Evolutionary conservation across 2,113 vertebrate species (phyloP).

Genomic region (Bufo bufo): DNA sequence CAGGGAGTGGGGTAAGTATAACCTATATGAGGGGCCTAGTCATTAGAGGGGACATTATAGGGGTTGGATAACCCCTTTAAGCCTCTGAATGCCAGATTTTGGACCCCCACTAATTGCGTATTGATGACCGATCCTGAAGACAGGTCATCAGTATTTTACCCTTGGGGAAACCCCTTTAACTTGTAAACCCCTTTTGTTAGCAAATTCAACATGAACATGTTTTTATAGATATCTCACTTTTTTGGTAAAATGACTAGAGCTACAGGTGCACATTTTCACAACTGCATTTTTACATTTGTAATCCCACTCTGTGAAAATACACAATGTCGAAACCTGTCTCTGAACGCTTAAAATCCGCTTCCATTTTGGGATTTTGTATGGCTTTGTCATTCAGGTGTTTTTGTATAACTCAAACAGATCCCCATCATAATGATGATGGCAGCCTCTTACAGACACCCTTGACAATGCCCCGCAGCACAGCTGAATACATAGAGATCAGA

Average conservation of each 20-base stretch:
- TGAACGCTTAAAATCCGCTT: background rate
- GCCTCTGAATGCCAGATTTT: no score
- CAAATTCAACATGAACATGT: no score
- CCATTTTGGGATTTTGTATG: background rate
- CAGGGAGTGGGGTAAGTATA: no score
- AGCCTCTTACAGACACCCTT: background rate
- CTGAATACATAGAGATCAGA: constrained; percentile 21
- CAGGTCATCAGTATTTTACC: no score
- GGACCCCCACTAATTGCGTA: no score
- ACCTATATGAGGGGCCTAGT: no score
- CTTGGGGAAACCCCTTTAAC: no score
- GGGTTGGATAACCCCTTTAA: no score
- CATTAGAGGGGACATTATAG: no score
- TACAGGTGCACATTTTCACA: background rate
- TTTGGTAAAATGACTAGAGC: background rate
- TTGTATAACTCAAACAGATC: constrained; percentile 25
- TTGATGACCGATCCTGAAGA: no score
- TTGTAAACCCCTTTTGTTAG: no score
- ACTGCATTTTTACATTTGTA: background rate
- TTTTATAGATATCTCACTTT: background rate
- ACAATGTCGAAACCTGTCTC: background rate
- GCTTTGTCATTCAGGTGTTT: constrained; percentile 10
- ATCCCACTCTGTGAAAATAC: background rate
- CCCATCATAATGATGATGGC: constrained; percentile 23
- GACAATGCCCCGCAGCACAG: constrained; percentile 24